Percentiles rank a stretch among this genome's conserved stretches.
phyloP scores from a whole-genome alignment of 2,113 vertebrate species.

The Psilopsiagon aurifrons region DNA sequence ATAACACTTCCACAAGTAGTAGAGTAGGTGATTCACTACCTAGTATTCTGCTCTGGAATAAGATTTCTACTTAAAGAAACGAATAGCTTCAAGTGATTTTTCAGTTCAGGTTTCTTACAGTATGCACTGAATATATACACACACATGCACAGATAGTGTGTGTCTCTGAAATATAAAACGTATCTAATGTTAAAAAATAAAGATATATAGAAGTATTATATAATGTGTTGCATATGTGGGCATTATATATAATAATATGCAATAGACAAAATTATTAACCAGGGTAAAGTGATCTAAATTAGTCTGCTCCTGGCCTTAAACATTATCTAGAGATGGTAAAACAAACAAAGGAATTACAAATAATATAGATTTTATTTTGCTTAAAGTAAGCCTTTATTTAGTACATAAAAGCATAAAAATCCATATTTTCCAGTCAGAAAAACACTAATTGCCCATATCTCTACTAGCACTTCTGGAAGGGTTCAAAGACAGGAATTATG shows the following conservation, averaged over 20 bases:
- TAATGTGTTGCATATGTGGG: not conserved
- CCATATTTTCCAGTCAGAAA: not conserved
- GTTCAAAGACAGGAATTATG: not conserved
- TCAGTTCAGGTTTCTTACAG: not conserved
- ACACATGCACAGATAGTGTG: not conserved
- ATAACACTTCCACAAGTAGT: not conserved
- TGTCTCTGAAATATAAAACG: not conserved
- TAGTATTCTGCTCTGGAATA: not conserved
- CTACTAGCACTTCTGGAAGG: not conserved
- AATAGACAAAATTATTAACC: not conserved
- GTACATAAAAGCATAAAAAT: not conserved
- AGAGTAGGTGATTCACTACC: not conserved
- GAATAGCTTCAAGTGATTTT: not conserved
- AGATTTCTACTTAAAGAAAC: not conserved
- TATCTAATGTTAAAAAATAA: not conserved
- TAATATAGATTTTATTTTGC: not conserved
- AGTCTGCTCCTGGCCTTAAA: not conserved
- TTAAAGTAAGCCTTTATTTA: not conserved
- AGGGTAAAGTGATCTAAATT: not conserved
- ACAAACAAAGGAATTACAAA: not conserved
- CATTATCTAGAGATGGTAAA: not conserved
- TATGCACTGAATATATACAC: not conserved
- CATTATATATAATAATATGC: not conserved
- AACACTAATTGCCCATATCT: not conserved
- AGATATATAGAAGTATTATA: not conserved